A percentile compares a stretch with the other conserved stretches of the same genome.
Evolutionary conservation across 2,113 vertebrate species (phyloP).

Genomic region (Nibea coibor): DNA sequence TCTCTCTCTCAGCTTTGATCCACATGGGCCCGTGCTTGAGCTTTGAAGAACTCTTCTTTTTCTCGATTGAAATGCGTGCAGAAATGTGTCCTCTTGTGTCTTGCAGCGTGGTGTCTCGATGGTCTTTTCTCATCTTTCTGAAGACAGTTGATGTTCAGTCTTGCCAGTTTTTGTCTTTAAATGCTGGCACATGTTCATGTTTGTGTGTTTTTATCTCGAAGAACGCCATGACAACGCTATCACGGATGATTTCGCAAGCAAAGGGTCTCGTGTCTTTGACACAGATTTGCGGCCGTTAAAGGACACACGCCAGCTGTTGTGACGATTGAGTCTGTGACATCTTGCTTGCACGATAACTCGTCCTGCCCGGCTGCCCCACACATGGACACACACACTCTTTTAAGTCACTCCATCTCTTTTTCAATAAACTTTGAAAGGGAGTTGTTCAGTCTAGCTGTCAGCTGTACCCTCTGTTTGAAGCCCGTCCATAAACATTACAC

Average conservation of each 20-base stretch:
- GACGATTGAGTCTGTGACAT: not conserved
- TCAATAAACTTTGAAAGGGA: conserved; percentile 2
- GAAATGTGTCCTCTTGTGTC: not conserved
- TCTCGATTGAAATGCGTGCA: not conserved
- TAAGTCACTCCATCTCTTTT: not conserved
- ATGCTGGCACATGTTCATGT: not conserved
- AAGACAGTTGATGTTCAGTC: not conserved
- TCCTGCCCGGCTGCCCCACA: not conserved
- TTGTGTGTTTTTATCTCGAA: not conserved
- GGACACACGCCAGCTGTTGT: conserved; percentile 27
- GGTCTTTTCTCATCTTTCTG: not conserved
- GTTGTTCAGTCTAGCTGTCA: conserved; percentile 4
- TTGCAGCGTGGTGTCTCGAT: not conserved
- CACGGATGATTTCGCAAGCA: not conserved
- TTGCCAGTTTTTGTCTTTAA: not conserved
- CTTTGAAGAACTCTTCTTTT: conserved; percentile 25
- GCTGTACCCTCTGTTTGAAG: conserved; percentile 21
- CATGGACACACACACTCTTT: not conserved
- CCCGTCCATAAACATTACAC: conserved; percentile 40
- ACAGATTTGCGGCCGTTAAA: not conserved
- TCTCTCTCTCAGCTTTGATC: conserved; percentile 19
- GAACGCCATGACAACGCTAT: not conserved
- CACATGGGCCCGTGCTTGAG: conserved; percentile 9
- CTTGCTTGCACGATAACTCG: not conserved
- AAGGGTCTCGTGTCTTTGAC: not conserved